Evolutionary conservation across 2,797 vertebrate genomes (phyloP), one percentile per base, ranked within the genome.

Genomic region (Myotis vivesi): DNA sequence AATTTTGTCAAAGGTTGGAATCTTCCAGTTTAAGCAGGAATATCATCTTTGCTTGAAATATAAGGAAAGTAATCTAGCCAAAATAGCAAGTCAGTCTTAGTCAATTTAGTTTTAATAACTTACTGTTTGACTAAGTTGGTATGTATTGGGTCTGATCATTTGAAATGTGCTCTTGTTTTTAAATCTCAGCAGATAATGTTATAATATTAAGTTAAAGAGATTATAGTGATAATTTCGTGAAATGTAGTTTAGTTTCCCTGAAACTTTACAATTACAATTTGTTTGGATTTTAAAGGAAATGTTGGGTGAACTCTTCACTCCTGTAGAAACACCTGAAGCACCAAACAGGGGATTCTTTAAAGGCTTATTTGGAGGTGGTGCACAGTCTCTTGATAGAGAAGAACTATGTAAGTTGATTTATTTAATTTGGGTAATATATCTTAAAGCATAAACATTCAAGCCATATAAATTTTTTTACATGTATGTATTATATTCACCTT

Each of bases 291-390:
- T 98, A 94, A 98, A 99, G 99, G 99, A 99, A 98, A 99, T 99
- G 99, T 97, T 99, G 92, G 99, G 99, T 59, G 99, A 99, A 97
- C 99, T 99, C 96, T 99, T 99, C 97, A 99, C 99, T 96, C 99
- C 99, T 80, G 99, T 99, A 94, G 99, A 99, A 98, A 99, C 99
- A 83, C 99, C 99, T 73, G 99, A 99, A 97, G 99, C 99, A 55
- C 99, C 99, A 0, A 99, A 99, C 98, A 99, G 99, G 92, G 99
- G 99, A 0, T 99, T 99, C 98, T 99, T 99, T 97, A 99, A 99
- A 98, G 99, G 99, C 81, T 98, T 99, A 2, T 99, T 99, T 12
- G 99, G 99, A 86, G 99, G 99, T 89, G 99, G 99, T 75, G 99
- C 99, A 22, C 99, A 99, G 97, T 99, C 99, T 22, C 98, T 99